phyloP scores from a whole-genome alignment of 2,113 vertebrate species.

The Pygoscelis adeliae region DNA sequence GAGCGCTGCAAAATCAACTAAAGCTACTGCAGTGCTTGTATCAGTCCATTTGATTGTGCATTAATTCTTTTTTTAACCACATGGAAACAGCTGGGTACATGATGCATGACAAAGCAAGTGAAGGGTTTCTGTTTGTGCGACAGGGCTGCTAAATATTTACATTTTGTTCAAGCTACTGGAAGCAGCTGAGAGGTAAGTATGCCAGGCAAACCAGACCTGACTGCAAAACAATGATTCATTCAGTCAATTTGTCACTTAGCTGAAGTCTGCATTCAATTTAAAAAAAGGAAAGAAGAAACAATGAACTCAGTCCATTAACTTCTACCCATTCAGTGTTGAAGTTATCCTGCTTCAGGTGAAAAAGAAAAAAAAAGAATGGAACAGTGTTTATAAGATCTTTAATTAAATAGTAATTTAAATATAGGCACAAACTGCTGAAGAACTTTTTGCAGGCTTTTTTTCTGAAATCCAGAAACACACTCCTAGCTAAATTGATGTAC shows the following conservation, averaged over 20 bases:
- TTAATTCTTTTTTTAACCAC: neutral
- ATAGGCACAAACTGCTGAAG: neutral
- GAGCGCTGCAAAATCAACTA: neutral
- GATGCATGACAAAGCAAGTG: neutral
- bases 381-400: neutral
- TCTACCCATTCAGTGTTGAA: neutral
- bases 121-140: conserved; percentile 1
- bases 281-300: neutral
- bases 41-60: neutral
- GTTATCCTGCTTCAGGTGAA: neutral
- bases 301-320: neutral
- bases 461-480: neutral
- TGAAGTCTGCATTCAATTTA: neutral
- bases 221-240: neutral
- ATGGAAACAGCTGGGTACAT: neutral
- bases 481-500: neutral
- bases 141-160: neutral
- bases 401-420: neutral
- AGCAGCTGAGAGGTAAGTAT: neutral
- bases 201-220: neutral
- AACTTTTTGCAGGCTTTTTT: neutral
- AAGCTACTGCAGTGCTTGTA: neutral
- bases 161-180: neutral
- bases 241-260: neutral
- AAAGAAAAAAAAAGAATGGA: neutral